A percentile compares a stretch with the other conserved stretches of the same genome.
Conservation (phyloP, 2,797 vertebrate species). For the Balearica regulorum region DNA sequence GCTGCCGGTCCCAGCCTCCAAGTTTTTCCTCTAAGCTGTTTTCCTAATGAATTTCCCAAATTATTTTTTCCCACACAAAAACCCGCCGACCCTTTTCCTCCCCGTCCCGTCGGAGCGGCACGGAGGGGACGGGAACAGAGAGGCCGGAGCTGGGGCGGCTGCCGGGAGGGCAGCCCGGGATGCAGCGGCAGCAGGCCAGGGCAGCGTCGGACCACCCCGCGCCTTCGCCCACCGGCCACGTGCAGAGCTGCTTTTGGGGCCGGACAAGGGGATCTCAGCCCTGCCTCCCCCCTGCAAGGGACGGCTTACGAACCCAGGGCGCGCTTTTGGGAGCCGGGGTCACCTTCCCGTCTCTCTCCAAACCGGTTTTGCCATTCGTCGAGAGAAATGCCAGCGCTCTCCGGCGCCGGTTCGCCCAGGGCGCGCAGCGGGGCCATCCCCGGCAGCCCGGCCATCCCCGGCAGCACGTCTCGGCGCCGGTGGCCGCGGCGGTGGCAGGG, state of each 20-base stretch:
- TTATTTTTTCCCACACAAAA: neutral
- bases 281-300: neutral
- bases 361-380: neutral
- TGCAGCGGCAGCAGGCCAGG: too few relatives aligned
- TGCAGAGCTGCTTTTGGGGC: neutral
- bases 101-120: rapidly evolving
- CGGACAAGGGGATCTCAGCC: neutral
- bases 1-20: neutral
- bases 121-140: neutral
- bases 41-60: neutral
- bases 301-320: too few relatives aligned
- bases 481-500: neutral
- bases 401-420: neutral
- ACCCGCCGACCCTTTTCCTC: rapidly evolving
- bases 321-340: neutral
- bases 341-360: neutral
- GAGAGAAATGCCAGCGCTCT: neutral
- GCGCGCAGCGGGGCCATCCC: neutral
- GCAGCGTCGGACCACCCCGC: rapidly evolving
- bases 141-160: rapidly evolving
- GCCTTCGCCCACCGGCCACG: neutral
- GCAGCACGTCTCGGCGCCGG: rapidly evolving
- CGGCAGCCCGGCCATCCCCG: neutral
- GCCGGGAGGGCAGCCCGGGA: too few relatives aligned
- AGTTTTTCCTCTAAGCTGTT: neutral